Conservation (phyloP, 1,140 invertebrate genomes). For the Drosophila lacteicornis region DNA sequence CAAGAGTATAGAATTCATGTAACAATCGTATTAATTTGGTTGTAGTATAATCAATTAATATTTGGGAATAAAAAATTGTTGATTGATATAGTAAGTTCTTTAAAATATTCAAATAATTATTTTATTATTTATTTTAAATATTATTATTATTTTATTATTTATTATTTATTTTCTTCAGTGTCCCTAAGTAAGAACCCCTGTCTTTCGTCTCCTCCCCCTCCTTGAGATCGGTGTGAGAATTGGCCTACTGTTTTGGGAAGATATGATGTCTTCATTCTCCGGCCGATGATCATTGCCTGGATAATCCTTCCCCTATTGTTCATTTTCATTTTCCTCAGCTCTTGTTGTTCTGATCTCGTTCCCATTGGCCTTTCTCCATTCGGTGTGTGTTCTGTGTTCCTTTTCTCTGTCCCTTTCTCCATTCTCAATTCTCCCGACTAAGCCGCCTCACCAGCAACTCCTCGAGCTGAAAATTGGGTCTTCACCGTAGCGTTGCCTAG, state of each 20-base stretch:
- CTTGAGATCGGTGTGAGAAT: slow-evolving; percentile 56
- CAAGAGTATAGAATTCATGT: too few relatives aligned
- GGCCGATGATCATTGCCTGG: slow-evolving; percentile 78
- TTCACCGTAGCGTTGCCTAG: slow-evolving; percentile 9
- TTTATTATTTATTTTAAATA: too few relatives aligned
- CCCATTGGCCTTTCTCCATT: slow-evolving; percentile 14
- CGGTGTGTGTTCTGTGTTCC: neutral
- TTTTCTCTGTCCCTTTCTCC: neutral
- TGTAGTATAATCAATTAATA: too few relatives aligned
- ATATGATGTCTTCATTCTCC: slow-evolving; percentile 75
- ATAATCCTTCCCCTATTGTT: slow-evolving; percentile 72
- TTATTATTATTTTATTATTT: neutral
- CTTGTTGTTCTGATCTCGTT: slow-evolving; percentile 9
- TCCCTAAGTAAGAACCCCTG: neutral
- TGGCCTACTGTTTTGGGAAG: slow-evolving; percentile 61
- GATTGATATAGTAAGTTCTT: too few relatives aligned
- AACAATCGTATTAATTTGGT: too few relatives aligned
- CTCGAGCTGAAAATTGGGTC: slow-evolving; percentile 52
- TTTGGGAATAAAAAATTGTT: too few relatives aligned
- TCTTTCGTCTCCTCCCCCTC: neutral
- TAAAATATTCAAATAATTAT: too few relatives aligned
- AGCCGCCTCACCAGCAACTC: slow-evolving; percentile 36
- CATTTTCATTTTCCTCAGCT: slow-evolving; percentile 27
- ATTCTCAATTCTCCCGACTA: slow-evolving; percentile 19
- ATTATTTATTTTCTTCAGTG: slow-evolving; percentile 7